phyloP scores from a whole-genome alignment of 2,797 vertebrate species.

The Gymnoscopelus microlampas region DNA sequence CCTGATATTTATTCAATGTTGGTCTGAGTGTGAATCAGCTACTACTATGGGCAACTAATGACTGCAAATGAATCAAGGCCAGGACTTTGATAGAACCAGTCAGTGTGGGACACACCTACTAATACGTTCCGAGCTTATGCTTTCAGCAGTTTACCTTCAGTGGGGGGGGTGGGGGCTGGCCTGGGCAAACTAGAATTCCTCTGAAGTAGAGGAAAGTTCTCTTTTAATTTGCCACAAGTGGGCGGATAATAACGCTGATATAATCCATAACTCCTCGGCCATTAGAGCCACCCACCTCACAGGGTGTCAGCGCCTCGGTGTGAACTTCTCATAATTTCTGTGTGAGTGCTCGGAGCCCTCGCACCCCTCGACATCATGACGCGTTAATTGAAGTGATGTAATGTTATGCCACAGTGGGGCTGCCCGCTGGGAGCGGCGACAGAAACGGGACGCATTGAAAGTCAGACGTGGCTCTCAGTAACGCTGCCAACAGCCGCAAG shows the following conservation, averaged over 20 bases:
- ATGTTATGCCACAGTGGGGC: slow-evolving; percentile 66
- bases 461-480: slow-evolving; percentile 67
- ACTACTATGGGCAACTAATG: slow-evolving; percentile 48
- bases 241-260: slow-evolving; percentile 74
- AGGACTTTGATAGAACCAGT: slow-evolving; percentile 60
- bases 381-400: slow-evolving; percentile 75
- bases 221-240: slow-evolving; percentile 73
- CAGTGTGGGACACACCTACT: slow-evolving; percentile 60
- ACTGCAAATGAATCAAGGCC: slow-evolving; percentile 64
- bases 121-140: slow-evolving; percentile 56
- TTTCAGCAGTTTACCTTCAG: slow-evolving; percentile 66
- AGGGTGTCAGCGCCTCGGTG: slow-evolving; percentile 41
- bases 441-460: slow-evolving; percentile 71
- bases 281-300: slow-evolving; percentile 67
- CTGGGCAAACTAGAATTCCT: slow-evolving; percentile 51
- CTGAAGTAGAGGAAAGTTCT: slow-evolving; percentile 65
- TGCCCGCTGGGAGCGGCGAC: slow-evolving; percentile 55
- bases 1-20: slow-evolving; percentile 25
- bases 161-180: slow-evolving; percentile 48
- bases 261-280: slow-evolving; percentile 67
- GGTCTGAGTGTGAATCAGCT: slow-evolving; percentile 42
- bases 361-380: slow-evolving; percentile 49
- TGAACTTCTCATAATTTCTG: slow-evolving; percentile 48
- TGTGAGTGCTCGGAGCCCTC: slow-evolving; percentile 42
- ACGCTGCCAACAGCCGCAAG: slow-evolving; percentile 70